Conservation (phyloP, 2,113 vertebrate genomes). For the Ophthalmolycus amberensis region DNA sequence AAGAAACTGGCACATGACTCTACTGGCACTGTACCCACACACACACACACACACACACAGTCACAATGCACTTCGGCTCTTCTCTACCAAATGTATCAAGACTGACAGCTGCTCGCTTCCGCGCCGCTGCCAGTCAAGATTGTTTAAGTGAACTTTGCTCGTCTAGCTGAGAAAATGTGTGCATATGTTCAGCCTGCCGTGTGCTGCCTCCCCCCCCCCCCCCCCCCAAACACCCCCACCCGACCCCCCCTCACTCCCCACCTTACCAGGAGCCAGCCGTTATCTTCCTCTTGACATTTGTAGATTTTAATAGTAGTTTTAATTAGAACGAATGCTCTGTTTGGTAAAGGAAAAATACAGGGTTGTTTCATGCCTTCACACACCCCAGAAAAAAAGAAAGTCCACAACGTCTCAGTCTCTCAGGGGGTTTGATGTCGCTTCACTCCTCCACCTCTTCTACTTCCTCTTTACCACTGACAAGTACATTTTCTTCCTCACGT, state of each 20-base stretch:
- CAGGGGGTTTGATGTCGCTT: conserved; percentile 13
- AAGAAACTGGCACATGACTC: background rate
- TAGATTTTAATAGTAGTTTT: conserved; percentile 81
- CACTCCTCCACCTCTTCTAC: conserved; percentile 14
- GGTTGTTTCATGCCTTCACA: background rate
- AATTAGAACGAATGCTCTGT: conserved; percentile 50
- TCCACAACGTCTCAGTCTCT: conserved; percentile 6
- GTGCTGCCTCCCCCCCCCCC: background rate
- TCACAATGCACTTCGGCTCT: conserved; percentile 12
- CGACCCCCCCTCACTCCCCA: conserved; percentile 2
- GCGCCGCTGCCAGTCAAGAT: background rate
- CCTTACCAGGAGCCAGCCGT: conserved; percentile 52
- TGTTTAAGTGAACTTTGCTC: conserved; percentile 49
- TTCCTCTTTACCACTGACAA: conserved; percentile 51
- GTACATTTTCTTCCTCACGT: conserved; percentile 57
- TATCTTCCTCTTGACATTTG: conserved; percentile 90
- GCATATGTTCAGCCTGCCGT: conserved; percentile 40
- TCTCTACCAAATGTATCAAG: conserved; percentile 14
- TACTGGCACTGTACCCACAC: background rate
- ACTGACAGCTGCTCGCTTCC: conserved; percentile 44
- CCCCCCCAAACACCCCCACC: background rate
- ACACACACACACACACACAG: conserved; percentile 8
- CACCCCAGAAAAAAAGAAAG: background rate
- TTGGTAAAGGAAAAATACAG: conserved; percentile 26
- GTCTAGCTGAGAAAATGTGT: conserved; percentile 4